Evolutionary conservation across 1,140 invertebrate genomes (phyloP).

Genomic region (Scaptomyza hsui): DNA sequence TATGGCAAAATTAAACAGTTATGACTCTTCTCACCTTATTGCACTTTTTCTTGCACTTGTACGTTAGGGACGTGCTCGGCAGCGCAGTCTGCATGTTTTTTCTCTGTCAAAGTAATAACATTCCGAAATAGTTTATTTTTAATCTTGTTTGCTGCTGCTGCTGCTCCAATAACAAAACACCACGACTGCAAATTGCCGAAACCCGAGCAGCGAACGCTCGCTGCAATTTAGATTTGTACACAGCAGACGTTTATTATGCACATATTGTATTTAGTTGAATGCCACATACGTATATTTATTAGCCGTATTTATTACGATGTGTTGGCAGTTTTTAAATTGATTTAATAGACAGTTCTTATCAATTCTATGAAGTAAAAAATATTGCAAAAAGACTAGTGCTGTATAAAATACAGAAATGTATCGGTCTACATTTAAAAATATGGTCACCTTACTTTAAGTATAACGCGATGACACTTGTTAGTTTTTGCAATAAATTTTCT

Average conservation of each 20-base stretch:
- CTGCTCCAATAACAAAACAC: slow-evolving; percentile 73
- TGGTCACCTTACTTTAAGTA: slow-evolving; percentile 19
- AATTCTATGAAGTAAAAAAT: slow-evolving; percentile 32
- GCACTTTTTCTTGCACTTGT: slow-evolving; percentile 50
- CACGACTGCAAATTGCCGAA: slow-evolving; percentile 65
- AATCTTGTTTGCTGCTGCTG: slow-evolving; percentile 65
- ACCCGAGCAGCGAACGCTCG: slow-evolving; percentile 16
- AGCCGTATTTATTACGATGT: slow-evolving; percentile 1
- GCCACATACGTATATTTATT: slow-evolving; percentile 9
- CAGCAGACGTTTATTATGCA: slow-evolving; percentile 11
- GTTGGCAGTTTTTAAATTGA: slow-evolving; percentile 35
- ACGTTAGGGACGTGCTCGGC: slow-evolving; percentile 5
- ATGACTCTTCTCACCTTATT: slow-evolving; percentile 12
- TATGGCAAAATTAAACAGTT: slow-evolving; percentile 1
- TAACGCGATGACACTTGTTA: slow-evolving; percentile 6
- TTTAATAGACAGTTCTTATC: slow-evolving; percentile 43
- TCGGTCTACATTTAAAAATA: background rate
- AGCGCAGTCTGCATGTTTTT: slow-evolving; percentile 45
- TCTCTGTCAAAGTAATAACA: slow-evolving; percentile 24
- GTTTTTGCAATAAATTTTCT: background rate
- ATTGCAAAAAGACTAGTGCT: slow-evolving; percentile 43
- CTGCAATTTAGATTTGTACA: slow-evolving; percentile 19
- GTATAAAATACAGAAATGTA: slow-evolving; percentile 11
- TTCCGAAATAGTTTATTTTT: slow-evolving; percentile 58
- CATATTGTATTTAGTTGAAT: slow-evolving; percentile 12